These are phyloP conservation scores for Pterostichus niger DNA, from an alignment of 2,888 invertebrate genomes.

Conservation along the genomic window DNA sequence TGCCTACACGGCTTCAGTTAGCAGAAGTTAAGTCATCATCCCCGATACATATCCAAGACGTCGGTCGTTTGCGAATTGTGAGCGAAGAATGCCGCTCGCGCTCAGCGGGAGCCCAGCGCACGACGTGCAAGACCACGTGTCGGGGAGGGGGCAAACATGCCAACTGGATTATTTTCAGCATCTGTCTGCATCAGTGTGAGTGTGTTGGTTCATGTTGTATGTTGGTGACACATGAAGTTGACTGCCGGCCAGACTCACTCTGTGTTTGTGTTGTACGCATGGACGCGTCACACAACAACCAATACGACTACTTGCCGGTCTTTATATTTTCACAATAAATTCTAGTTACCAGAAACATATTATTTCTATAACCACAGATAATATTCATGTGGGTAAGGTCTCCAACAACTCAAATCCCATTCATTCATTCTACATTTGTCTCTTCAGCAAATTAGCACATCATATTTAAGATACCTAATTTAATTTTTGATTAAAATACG, in stretches of 20 bases:
- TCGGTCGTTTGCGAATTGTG: slow-evolving; percentile 96
- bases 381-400: too few relatives aligned
- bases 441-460: too few relatives aligned
- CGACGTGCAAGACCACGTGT: slow-evolving; percentile 67
- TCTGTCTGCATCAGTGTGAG: slow-evolving; percentile 8
- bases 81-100: slow-evolving; percentile 86
- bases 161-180: slow-evolving; percentile 2
- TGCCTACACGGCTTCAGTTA: slow-evolving; percentile 80
- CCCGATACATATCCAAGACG: slow-evolving; percentile 88
- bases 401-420: too few relatives aligned
- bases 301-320: too few relatives aligned
- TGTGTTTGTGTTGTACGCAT: slow-evolving; percentile 9
- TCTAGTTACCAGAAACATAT: too few relatives aligned
- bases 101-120: slow-evolving; percentile 74
- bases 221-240: slow-evolving; percentile 46
- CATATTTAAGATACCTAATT: too few relatives aligned
- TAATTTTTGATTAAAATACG: too few relatives aligned
- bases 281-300: too few relatives aligned
- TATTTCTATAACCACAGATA: too few relatives aligned
- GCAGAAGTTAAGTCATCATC: slow-evolving; percentile 90
- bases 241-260: slow-evolving; percentile 8
- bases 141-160: slow-evolving; percentile 67
- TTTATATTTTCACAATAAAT: not conserved
- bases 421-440: too few relatives aligned
- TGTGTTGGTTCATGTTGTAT: not conserved